Evolutionary conservation across 2,888 invertebrate species (phyloP).

Genomic region (Tinea trinotella): DNA sequence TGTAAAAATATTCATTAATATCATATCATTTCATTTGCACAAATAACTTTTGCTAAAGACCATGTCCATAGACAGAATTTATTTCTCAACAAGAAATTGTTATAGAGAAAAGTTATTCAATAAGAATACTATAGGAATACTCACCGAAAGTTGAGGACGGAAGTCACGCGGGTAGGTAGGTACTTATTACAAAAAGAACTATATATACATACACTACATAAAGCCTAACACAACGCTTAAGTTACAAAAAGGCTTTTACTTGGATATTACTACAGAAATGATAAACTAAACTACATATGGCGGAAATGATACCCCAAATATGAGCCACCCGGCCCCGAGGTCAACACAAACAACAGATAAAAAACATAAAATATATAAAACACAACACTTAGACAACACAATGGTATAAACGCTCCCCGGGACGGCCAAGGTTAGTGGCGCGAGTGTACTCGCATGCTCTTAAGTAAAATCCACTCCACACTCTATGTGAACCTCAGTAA

Average conservation of each 20-base stretch:
- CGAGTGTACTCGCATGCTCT: constrained; percentile 59
- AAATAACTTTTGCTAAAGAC: constrained; percentile 1
- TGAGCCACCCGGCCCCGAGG: constrained; percentile 31
- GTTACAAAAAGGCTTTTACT: constrained; percentile 55
- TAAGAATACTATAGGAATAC: constrained; percentile 36
- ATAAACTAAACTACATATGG: constrained; percentile 47
- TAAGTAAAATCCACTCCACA: constrained; percentile 20
- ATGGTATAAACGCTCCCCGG: constrained; percentile 23
- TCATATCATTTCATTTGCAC: too few relatives aligned
- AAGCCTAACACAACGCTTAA: constrained; percentile 65
- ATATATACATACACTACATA: constrained; percentile 58
- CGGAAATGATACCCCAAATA: constrained; percentile 39
- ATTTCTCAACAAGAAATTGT: too few relatives aligned
- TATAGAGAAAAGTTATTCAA: too few relatives aligned
- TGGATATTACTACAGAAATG: constrained; percentile 50
- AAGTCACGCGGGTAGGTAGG: constrained; percentile 30
- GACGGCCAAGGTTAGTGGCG: constrained; percentile 39
- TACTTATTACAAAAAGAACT: constrained; percentile 27
- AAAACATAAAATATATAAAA: constrained; percentile 35
- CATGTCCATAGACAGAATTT: neutral
- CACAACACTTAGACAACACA: constrained; percentile 55
- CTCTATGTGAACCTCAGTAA: constrained; percentile 24
- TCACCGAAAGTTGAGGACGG: constrained; percentile 36
- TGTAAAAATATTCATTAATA: too few relatives aligned
- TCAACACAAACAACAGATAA: constrained; percentile 28